phyloP scores from a whole-genome alignment of 1,140 invertebrate genomes.

The Leptinotarsa texana region DNA sequence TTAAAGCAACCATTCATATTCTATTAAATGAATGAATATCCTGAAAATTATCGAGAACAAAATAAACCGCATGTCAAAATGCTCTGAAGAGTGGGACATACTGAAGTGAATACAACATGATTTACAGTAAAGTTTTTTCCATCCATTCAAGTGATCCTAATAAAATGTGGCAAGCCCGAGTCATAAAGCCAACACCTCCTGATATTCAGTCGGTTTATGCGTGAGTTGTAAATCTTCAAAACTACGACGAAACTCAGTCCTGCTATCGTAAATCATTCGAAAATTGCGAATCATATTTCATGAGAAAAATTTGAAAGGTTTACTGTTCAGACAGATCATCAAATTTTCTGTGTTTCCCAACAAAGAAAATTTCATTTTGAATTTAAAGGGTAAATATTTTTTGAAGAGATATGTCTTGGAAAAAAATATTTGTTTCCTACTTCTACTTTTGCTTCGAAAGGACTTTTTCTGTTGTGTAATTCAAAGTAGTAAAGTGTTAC shows the following conservation, averaged over 20 bases:
- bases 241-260: conserved; percentile 4
- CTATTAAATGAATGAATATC: no score
- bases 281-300: conserved; percentile 12
- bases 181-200: conserved; percentile 34
- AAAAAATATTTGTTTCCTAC: neutral
- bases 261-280: conserved; percentile 17
- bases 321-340: no score
- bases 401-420: no score
- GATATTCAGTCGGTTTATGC: conserved; percentile 11
- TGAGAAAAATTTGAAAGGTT: neutral
- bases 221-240: conserved; percentile 23
- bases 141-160: conserved; percentile 19
- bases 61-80: neutral
- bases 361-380: no score
- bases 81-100: neutral
- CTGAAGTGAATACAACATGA: conserved; percentile 7
- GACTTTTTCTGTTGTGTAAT: no score
- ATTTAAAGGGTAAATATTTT: no score
- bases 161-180: conserved; percentile 31
- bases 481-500: no score
- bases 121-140: conserved; percentile 13
- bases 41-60: neutral
- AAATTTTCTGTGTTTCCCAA: no score
- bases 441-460: neutral
- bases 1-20: no score